phyloP scores from a whole-genome alignment of 2,797 vertebrate species.

The Lateolabrax maculatus region DNA sequence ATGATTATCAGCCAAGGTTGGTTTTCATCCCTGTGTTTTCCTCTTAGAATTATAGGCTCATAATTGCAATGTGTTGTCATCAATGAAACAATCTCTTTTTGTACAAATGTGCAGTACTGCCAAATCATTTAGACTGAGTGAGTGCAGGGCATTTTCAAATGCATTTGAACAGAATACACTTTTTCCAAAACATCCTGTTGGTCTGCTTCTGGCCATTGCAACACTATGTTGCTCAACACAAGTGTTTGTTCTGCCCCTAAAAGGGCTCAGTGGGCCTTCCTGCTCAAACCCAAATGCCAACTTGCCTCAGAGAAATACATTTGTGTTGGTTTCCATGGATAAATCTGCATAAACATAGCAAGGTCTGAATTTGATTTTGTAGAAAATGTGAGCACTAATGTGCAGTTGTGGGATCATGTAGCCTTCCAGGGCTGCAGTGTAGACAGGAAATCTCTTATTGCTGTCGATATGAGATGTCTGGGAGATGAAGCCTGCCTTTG shows the following conservation, averaged over 20 bases:
- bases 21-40: not conserved
- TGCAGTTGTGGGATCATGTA: slow-evolving; percentile 20
- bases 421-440: slow-evolving; percentile 4
- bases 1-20: not conserved
- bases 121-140: not conserved
- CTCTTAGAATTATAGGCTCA: not conserved
- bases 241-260: slow-evolving; percentile 55
- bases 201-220: slow-evolving; percentile 20
- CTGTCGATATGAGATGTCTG: slow-evolving; percentile 35
- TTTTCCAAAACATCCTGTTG: slow-evolving; percentile 31
- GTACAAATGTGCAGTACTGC: too few relatives aligned
- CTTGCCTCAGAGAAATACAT: slow-evolving; percentile 33
- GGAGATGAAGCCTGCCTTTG: slow-evolving; percentile 36
- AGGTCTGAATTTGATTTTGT: slow-evolving; percentile 32
- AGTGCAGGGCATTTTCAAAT: not conserved
- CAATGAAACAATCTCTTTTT: not conserved
- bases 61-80: not conserved
- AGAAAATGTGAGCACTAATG: slow-evolving; percentile 18
- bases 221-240: slow-evolving; percentile 33
- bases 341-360: slow-evolving; percentile 12
- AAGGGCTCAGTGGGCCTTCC: slow-evolving; percentile 55
- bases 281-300: slow-evolving; percentile 50
- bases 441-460: slow-evolving; percentile 41
- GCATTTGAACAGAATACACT: slow-evolving; percentile 17
- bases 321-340: slow-evolving; percentile 45